Percentiles rank a stretch among this genome's conserved stretches.
phyloP scores from a whole-genome alignment of 2,113 vertebrate species.

The Mormyrus lacerda region DNA sequence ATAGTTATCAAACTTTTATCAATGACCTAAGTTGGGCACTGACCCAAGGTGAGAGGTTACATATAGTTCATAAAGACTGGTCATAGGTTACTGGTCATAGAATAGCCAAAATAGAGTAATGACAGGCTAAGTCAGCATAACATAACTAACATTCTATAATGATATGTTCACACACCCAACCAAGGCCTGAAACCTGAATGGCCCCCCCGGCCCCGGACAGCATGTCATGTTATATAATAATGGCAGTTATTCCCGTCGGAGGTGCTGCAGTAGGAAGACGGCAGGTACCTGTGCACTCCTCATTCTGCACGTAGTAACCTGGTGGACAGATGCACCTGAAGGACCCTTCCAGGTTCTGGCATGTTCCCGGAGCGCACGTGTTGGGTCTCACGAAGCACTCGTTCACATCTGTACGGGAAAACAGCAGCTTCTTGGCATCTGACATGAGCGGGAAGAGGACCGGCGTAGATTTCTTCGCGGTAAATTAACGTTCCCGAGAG shows the following conservation, averaged over 20 bases:
- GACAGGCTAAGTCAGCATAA: neutral
- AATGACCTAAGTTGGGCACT: neutral
- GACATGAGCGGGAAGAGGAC: neutral
- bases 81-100: neutral
- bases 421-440: neutral
- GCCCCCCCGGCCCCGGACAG: neutral
- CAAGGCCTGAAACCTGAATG: neutral
- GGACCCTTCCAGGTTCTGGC: constrained; percentile 85
- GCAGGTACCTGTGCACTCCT: constrained; percentile 79
- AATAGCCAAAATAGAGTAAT: neutral
- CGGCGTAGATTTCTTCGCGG: neutral
- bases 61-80: neutral
- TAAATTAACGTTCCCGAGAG: neutral
- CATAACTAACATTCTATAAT: neutral
- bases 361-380: constrained; percentile 84
- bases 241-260: neutral
- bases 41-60: neutral
- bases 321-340: constrained; percentile 89
- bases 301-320: constrained; percentile 77
- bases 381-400: constrained; percentile 79
- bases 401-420: constrained; percentile 74
- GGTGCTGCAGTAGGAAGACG: neutral
- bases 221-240: too few relatives aligned
- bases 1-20: neutral
- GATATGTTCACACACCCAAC: neutral